These are phyloP conservation scores for Rousettus leschenaultii DNA, from an alignment of 2,113 vertebrate genomes.

Conservation along the genomic window DNA sequence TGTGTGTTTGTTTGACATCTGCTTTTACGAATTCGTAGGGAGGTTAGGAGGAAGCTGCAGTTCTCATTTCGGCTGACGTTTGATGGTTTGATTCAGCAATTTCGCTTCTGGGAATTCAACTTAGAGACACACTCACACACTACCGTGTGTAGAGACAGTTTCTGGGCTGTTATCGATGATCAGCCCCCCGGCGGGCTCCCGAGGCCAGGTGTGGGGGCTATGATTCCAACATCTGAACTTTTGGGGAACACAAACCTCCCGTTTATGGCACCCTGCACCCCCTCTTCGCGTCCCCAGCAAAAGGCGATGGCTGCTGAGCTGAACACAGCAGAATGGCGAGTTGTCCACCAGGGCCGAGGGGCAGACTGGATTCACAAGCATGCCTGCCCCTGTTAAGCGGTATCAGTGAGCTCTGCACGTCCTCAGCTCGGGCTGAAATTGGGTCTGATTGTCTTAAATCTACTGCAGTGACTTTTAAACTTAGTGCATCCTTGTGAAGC, in stretches of 20 bases:
- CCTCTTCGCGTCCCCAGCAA: background rate
- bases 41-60: background rate
- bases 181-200: background rate
- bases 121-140: background rate
- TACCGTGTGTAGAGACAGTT: background rate
- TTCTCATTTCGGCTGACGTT: background rate
- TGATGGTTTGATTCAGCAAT: background rate
- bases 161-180: fast-evolving
- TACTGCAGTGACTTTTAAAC: background rate
- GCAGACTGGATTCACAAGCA: background rate
- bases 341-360: background rate
- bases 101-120: background rate
- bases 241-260: background rate
- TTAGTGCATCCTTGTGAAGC: background rate
- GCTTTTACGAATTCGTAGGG: background rate
- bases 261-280: background rate
- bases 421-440: background rate
- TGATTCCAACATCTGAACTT: background rate
- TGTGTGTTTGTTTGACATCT: background rate
- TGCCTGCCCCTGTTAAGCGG: background rate
- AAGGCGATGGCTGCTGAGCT: background rate
- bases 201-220: background rate
- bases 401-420: background rate
- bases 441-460: background rate
- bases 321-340: background rate